These are phyloP conservation scores for Yponomeuta malinellus DNA, from an alignment of 2,888 invertebrate species.

Conservation along the genomic window DNA sequence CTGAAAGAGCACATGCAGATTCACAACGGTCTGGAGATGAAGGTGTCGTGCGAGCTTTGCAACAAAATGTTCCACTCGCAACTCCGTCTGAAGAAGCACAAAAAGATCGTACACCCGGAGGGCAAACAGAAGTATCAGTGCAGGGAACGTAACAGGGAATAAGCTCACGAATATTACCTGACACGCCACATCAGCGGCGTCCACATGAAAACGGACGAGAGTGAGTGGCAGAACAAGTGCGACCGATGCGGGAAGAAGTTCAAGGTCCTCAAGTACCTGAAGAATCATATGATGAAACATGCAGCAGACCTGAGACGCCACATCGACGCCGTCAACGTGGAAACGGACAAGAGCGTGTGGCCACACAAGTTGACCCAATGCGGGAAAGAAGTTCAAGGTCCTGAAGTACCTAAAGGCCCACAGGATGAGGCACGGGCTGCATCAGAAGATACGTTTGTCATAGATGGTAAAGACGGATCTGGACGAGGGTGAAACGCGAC, in stretches of 20 bases:
- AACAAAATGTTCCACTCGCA: conserved; percentile 63
- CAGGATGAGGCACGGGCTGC: conserved; percentile 56
- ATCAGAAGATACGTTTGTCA: conserved; percentile 59
- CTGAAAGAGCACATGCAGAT: conserved; percentile 67
- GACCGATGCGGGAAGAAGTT: conserved; percentile 63
- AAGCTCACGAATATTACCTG: conserved; percentile 61
- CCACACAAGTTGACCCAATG: too few species aligned
- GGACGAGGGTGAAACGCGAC: conserved; percentile 39
- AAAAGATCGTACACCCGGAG: conserved; percentile 61
- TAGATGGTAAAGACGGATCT: conserved; percentile 66
- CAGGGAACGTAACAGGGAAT: conserved; percentile 62
- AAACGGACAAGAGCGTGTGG: too few species aligned
- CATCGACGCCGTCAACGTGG: too few species aligned
- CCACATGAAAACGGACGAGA: conserved; percentile 56
- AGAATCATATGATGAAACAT: conserved; percentile 41
- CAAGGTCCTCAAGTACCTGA: conserved; percentile 58
- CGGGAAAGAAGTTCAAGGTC: too few species aligned
- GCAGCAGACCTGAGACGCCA: too few species aligned
- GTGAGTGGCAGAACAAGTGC: conserved; percentile 57
- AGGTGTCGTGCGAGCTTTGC: conserved; percentile 63
- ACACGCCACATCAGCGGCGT: conserved; percentile 57
- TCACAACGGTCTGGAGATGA: conserved; percentile 47
- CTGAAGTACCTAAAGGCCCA: too few species aligned
- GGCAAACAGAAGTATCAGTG: conserved; percentile 58
- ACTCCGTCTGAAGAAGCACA: conserved; percentile 61